A percentile compares a stretch with the other conserved stretches of the same genome.
Conservation (phyloP, 2,797 vertebrate species). For the Epinephelus coioides region DNA sequence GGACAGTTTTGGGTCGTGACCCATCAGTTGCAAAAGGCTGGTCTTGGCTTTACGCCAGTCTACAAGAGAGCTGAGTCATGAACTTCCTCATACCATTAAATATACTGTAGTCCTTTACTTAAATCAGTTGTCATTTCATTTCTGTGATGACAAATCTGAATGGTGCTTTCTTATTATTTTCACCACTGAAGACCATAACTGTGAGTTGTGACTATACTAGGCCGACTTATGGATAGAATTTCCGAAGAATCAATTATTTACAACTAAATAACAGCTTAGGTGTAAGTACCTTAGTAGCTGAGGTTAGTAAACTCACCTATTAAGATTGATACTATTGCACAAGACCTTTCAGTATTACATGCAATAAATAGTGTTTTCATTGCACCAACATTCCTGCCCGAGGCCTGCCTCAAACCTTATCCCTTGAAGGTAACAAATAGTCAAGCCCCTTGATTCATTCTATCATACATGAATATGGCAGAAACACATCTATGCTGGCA, state of each 20-base stretch:
- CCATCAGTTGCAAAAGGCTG: conserved; percentile 57
- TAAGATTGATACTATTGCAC: not conserved
- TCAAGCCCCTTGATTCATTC: conserved; percentile 25
- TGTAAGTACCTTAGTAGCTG: not conserved
- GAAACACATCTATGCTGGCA: conserved; percentile 19
- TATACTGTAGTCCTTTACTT: conserved; percentile 29
- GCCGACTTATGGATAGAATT: not conserved
- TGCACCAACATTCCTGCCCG: conserved; percentile 4
- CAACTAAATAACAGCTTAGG: not conserved
- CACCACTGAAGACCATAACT: not conserved
- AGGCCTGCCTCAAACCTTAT: conserved; percentile 10
- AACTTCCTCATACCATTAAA: conserved; percentile 29
- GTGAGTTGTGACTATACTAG: not conserved
- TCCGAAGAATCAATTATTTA: not conserved
- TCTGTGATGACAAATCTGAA: not conserved
- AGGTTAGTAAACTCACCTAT: not conserved
- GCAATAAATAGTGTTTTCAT: not conserved
- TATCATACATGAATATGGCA: conserved; percentile 23
- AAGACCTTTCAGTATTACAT: conserved; percentile 17
- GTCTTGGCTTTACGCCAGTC: conserved; percentile 59
- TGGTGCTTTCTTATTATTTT: too few species aligned
- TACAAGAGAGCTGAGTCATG: conserved; percentile 63
- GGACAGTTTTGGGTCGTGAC: conserved; percentile 61
- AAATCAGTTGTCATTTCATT: conserved; percentile 1
- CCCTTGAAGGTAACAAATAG: conserved; percentile 31